phyloP scores from a whole-genome alignment of 2,888 invertebrate species.

The Pyrochroa serraticornis region DNA sequence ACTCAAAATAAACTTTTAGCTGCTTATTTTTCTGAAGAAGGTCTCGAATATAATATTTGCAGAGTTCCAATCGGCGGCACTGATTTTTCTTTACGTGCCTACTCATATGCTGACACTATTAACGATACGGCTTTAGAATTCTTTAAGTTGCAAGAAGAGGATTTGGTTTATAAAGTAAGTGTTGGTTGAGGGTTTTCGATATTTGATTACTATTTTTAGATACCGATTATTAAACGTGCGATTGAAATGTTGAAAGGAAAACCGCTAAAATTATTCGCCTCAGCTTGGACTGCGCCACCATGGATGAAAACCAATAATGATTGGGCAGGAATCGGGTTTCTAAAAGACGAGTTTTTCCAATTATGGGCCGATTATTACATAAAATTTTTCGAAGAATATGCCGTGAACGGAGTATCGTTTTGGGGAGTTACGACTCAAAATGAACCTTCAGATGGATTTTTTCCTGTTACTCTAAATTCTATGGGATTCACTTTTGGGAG shows the following conservation, averaged over 20 bases:
- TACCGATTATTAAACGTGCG: slow-evolving; percentile 22
- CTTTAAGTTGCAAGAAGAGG: slow-evolving; percentile 73
- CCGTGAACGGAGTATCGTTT: slow-evolving; percentile 65
- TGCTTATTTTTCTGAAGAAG: slow-evolving; percentile 73
- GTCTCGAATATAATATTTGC: slow-evolving; percentile 79
- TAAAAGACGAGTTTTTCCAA: slow-evolving; percentile 64
- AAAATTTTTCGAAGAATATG: slow-evolving; percentile 79
- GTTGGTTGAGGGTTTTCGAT: neutral
- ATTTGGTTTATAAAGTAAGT: slow-evolving; percentile 72
- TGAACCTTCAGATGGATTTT: slow-evolving; percentile 69
- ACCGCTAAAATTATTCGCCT: slow-evolving; percentile 46
- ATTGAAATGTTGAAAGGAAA: slow-evolving; percentile 7
- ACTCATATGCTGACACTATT: slow-evolving; percentile 74
- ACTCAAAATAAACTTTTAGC: slow-evolving; percentile 62
- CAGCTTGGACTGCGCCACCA: slow-evolving; percentile 60
- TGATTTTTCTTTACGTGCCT: slow-evolving; percentile 83
- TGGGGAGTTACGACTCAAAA: slow-evolving; percentile 90
- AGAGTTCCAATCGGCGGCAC: slow-evolving; percentile 84
- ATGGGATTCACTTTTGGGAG: slow-evolving; percentile 30
- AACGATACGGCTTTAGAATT: slow-evolving; percentile 63
- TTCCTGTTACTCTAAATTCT: slow-evolving; percentile 24
- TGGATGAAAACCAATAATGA: slow-evolving; percentile 61
- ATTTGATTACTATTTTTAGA: slow-evolving; percentile 5
- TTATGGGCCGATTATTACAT: slow-evolving; percentile 82
- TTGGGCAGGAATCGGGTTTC: slow-evolving; percentile 48